Base-by-base conservation (phyloP, 1,140 invertebrate genomes). In the Drosophila mauritiana region DNA sequence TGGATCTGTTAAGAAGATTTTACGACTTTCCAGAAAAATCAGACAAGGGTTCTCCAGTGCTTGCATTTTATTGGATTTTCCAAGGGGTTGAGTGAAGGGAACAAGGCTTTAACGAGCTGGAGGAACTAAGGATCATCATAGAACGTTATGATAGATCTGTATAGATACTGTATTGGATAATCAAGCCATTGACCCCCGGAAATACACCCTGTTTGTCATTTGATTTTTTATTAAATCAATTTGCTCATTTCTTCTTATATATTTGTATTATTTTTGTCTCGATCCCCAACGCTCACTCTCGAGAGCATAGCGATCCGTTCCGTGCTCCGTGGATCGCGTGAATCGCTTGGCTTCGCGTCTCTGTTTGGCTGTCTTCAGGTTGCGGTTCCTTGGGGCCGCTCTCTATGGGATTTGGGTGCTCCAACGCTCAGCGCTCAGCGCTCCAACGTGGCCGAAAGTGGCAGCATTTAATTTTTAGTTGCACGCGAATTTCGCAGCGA, bases 201-300 rank as follows among this genome's bases (percentile, higher is more conserved):
- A 22, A 27, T 20, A 46, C 82, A 81, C 81, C 78, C 73, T 79
- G 70, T 88, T 68, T 78, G 65, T 59, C 64, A 64, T 78, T 69
- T 84, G 73, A 77, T 84, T 89, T 83, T 89, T 89, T 88, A 88
- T 88, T 89, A 88, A 88, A 88, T 88, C 84, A 88, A 88, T 88
- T 80, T 74, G 73, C 80, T 78, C 80, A 88, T 88, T 88, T 78
- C 80, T 88, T 74, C 80, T 73, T 89, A 63, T 78, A 89, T 89
- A 73, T 86, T 89, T 88, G 31, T 31, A 31, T 67, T 88, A 83
- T 88, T 81, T 88, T 80, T 83, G 72, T 88, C 83, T 89, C 78
- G 72, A 73, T 69, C 62, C 68, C 84, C 64, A 73, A 88, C 83
- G 85, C 68, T 77, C 81, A 55, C 58, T 64, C 69, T 68, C 36